Evolutionary conservation across 2,888 invertebrate genomes (phyloP).

Genomic region (Lycaena phlaeas): DNA sequence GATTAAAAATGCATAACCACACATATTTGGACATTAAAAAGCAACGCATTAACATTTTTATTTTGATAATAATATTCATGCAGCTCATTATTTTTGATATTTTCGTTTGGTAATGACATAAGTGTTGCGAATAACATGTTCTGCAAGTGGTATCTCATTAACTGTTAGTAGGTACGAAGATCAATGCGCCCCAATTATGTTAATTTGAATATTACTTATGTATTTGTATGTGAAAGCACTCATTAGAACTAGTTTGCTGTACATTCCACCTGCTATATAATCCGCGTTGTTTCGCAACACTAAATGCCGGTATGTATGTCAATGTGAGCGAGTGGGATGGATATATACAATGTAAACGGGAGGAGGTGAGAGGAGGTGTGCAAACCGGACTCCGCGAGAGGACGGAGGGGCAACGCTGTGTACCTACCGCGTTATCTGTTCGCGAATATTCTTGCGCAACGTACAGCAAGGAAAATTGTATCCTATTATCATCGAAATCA

Average conservation of each 20-base stretch:
- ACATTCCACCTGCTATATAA: constrained; percentile 72
- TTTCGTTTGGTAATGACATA: not conserved
- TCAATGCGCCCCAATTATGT: constrained; percentile 6
- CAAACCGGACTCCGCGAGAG: constrained; percentile 65
- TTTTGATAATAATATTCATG: too few relatives aligned
- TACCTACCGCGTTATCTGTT: constrained; percentile 63
- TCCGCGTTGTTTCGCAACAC: constrained; percentile 70
- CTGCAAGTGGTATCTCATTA: not conserved
- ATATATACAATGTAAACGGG: constrained; percentile 21
- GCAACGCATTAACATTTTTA: too few relatives aligned
- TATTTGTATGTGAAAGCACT: constrained; percentile 61
- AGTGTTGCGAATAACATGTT: constrained; percentile 19
- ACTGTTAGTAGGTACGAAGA: not conserved
- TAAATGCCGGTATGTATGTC: constrained; percentile 64
- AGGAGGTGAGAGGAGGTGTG: constrained; percentile 35
- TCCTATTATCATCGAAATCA: constrained; percentile 33
- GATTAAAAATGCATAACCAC: too few relatives aligned
- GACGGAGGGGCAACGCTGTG: constrained; percentile 52
- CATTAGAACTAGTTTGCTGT: constrained; percentile 66
- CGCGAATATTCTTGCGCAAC: constrained; percentile 68
- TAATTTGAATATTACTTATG: constrained; percentile 1
- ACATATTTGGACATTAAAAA: too few relatives aligned
- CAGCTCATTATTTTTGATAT: not conserved
- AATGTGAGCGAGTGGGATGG: constrained; percentile 41
- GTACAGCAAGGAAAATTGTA: constrained; percentile 61